Base-by-base conservation (phyloP, 1,140 invertebrate species). In the Chrysoperla carnea region DNA sequence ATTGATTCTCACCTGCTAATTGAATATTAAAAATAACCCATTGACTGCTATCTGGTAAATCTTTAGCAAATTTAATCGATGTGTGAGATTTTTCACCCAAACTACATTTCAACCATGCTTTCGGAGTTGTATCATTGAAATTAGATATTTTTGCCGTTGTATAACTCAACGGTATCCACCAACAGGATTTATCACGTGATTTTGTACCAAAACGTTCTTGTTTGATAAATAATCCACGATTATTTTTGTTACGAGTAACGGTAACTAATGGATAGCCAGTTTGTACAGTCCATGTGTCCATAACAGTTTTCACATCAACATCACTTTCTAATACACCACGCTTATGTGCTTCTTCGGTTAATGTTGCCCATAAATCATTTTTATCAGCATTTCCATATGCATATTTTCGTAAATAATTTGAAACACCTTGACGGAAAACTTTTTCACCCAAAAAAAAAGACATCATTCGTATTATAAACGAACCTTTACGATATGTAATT, bases 401-500 rank as follows among this genome's bases (percentile, higher is more conserved):
- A 47, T 75, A 69, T 48, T 71, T 69, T 23, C 66, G 63, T 13
- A 82, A 56, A 58, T 83, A 84, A 39, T 72, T 69, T 40, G 63
- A 68, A 4, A 91, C 62, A 28, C 84, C 86, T 8, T 65, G 56
- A 13, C 70, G 67, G 57, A 79, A 88, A 4, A 76, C 75, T 4
- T 76, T 63, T 36, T 86, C 74, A 1, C 84, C 82, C 4, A 94
- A 63, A 61, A 91, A 89, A 54, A 78, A 67, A 44, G 77, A 72
- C 80, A 93, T 88, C 89, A 93, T 94, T 8, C 87, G 68, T 37
- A 94, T 76, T 9, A 94, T 68, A 6, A 67, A 70, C 11, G 75
- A 70, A 39, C 86, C 88, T 70, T 94, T 94, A 42, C 69, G 70
- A 58, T 93, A 94, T 0, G 85, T 89, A 51, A 93, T 92, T 11